Evolutionary conservation across 2,113 vertebrate species (phyloP), one percentile per base, ranked within the genome.

Genomic region (Galeopterus variegatus): DNA sequence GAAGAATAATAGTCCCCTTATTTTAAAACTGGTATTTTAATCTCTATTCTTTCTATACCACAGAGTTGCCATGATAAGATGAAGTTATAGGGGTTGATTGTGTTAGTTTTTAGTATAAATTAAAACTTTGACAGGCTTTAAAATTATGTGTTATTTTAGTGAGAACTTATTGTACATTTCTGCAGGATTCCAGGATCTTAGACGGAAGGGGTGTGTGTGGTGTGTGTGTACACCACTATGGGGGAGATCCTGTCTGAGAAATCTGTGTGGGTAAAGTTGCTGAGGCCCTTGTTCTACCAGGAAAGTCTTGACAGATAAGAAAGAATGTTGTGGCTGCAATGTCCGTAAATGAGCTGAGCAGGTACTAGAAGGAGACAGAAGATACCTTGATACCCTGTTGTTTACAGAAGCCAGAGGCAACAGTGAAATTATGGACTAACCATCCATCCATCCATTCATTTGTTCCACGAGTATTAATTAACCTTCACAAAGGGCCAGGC

Each of bases 11-110:
- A n/a, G 23, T 26, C 19, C 85, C 15, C 11, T 84, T 76, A 64
- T 90, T 90, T 97, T 91, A 69, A 87, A 92, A 73, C 50, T 76
- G 36, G 26, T 3, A 36, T 81, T 90, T 97, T 83, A 56, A 77
- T 48, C 33, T 93, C 23, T 60, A 31, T 17, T 79, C 48, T 83
- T 26, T 62, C 8, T 72, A 24, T 65, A 41, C 36, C 33, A 70
- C 2, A 33, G 41, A 45, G 23, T 81, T 80, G 3, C 84, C 85
- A 48, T 14, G 14, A 36, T 89, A 50, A 52, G 72, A 86, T 62
- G 18, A 77, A 80, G 54, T 91, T 54, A 41, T 80, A 80, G 54
- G 26, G 23, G n/a, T 54, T 88, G n/a, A 52, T 60, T 87, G 45
- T 84, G 7, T 72, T 82, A 65, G 17, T 19, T 97, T 90, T 83